A percentile compares a stretch with the other conserved stretches of the same genome.
These are phyloP conservation scores for Eilema depressum DNA, from an alignment of 2,888 invertebrate species.

Conservation along the genomic window DNA sequence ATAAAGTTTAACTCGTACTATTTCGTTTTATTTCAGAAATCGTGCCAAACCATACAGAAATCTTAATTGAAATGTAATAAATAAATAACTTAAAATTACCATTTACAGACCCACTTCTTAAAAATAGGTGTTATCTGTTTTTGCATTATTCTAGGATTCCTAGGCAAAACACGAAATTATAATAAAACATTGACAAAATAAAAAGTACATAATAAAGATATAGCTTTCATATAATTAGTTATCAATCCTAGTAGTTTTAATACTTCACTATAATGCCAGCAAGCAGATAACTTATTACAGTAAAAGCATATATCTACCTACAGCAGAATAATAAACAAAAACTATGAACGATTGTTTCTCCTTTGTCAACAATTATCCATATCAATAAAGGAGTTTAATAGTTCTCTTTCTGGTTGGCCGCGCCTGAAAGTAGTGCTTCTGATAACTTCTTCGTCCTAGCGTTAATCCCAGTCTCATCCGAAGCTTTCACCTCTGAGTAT, in stretches of 20 bases:
- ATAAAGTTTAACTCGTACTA: slow-evolving; percentile 54
- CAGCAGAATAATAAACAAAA: neutral
- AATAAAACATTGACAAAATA: neutral
- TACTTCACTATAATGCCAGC: neutral
- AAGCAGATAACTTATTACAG: neutral
- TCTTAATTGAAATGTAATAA: slow-evolving; percentile 25
- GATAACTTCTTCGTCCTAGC: no score
- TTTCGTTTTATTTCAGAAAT: slow-evolving; percentile 48
- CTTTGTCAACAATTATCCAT: neutral
- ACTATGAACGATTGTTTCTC: neutral
- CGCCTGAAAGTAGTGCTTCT: neutral
- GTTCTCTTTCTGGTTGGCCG: neutral
- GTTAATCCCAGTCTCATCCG: no score
- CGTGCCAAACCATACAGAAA: slow-evolving; percentile 23
- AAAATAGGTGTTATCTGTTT: neutral
- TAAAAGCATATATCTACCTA: neutral
- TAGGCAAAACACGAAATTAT: neutral
- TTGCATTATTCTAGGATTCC: neutral
- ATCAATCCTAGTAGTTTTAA: neutral
- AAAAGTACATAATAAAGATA: neutral
- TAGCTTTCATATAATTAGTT: neutral
- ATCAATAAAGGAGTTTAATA: neutral
- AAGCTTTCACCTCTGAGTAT: no score
- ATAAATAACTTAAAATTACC: slow-evolving; percentile 20
- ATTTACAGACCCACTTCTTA: slow-evolving; percentile 3